Percentiles rank a stretch among this genome's conserved stretches.
These are phyloP conservation scores for Acipenser oxyrinchus DNA, from an alignment of 2,797 vertebrate species.

Conservation along the genomic window DNA sequence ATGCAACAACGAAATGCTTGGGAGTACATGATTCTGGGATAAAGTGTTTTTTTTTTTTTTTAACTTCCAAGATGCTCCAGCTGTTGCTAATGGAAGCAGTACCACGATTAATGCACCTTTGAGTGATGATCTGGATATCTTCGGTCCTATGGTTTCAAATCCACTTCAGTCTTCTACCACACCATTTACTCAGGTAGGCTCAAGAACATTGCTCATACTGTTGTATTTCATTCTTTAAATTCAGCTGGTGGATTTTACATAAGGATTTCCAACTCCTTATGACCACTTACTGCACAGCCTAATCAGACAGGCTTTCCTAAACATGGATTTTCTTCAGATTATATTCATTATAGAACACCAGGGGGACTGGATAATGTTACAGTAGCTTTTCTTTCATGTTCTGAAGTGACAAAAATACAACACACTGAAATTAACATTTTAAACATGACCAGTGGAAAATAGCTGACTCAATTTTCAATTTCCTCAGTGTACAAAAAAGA, in stretches of 20 bases:
- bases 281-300: conserved; percentile 33
- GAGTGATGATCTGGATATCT: conserved; percentile 86
- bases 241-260: too few species aligned
- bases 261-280: too few species aligned
- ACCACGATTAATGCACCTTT: conserved; percentile 46
- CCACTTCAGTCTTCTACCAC: conserved; percentile 71
- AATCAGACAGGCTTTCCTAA: conserved; percentile 45
- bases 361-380: too few species aligned
- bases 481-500: conserved; percentile 22
- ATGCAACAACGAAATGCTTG: too few species aligned
- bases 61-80: conserved; percentile 65
- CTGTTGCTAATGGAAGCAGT: conserved; percentile 60
- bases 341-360: too few species aligned
- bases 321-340: too few species aligned
- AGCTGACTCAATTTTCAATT: conserved; percentile 30
- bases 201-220: background rate
- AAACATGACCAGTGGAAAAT: conserved; percentile 13
- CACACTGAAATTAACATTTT: too few species aligned
- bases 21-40: too few species aligned
- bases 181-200: background rate
- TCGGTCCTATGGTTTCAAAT: conserved; percentile 95
- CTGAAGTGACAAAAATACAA: too few species aligned
- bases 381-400: too few species aligned
- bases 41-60: conserved; percentile 17
- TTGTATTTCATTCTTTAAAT: too few species aligned